Evolutionary conservation across 2,888 invertebrate genomes (phyloP).

Genomic region (Conus canariensis): DNA sequence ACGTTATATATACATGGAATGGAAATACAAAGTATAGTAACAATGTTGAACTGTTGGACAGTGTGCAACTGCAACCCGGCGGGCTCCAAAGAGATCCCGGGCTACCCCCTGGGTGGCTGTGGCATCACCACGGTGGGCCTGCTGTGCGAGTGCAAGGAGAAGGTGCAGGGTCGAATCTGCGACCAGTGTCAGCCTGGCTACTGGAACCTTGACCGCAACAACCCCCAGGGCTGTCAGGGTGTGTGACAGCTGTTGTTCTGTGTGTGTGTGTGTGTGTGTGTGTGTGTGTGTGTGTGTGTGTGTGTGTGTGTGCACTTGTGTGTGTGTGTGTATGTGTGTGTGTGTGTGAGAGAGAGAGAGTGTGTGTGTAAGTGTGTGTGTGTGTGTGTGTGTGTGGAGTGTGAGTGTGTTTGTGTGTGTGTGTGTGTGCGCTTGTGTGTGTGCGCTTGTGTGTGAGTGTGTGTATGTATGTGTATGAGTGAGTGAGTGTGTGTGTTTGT

Average conservation of each 20-base stretch:
- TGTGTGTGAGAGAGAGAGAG: no score
- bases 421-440: no score
- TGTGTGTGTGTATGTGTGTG: no score
- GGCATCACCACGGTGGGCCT: constrained; percentile 87
- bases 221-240: constrained; percentile 95
- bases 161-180: constrained; percentile 96
- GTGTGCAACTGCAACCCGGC: constrained; percentile 97
- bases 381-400: no score
- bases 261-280: no score
- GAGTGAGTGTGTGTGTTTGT: neutral
- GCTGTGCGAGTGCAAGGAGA: constrained; percentile 95
- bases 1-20: no score
- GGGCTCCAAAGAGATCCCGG: constrained; percentile 88
- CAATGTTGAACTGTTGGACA: constrained; percentile 43
- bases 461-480: neutral
- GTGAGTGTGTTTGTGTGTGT: no score
- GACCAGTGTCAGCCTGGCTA: constrained; percentile 94
- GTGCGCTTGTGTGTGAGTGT: no score
- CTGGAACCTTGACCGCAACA: constrained; percentile 94
- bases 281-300: no score
- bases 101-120: constrained; percentile 84
- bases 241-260: constrained; percentile 48
- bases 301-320: no score
- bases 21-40: no score
- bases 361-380: no score